Base-by-base conservation (phyloP, 2,888 invertebrate species). In the Onchidella celtica region DNA sequence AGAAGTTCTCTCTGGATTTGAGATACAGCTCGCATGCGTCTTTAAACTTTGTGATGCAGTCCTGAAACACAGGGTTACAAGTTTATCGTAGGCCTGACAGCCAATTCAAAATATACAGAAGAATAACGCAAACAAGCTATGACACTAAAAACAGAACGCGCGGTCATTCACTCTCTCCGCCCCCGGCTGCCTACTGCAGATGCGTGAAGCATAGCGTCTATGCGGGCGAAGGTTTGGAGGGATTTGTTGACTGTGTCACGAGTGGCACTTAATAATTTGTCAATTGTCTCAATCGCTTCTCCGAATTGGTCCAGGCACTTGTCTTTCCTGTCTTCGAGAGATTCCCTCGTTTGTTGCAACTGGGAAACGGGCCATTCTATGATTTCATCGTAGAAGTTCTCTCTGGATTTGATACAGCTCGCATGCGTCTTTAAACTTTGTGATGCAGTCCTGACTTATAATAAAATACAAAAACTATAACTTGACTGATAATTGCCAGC, bases 371-470 rank as follows among this genome's bases (percentile, higher is more conserved):
- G 75, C 65, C 65, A 75, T 27, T 40, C 36, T 9, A 73, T 65
- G 11, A 75, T 32, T 0, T 63, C 65, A 9, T 11, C 24, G 11
- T 75, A 65, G 11, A 75, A 75, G 32, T 40, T 40, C 27, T 75
- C 75, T 47, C 75, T 65, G 0, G 29, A 21, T 47, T 2, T 29
- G 14, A 24, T 75, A 75, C n/a, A 6, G 21, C 21, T 47, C 24
- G 47, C 65, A 75, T 14, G 65, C 14, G 1, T 47, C 11, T 6
- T 63, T 75, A n/a, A 75, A 75, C 11, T 40, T 61, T 1, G 40
- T 34, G n/a, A 47, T 63, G n/a, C 9, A 47, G 2, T 75, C 65
- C 75, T 75, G 75, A 40, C n/a, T n/a, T n/a, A n/a, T n/a, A n/a
- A n/a, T n/a, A n/a, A n/a, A n/a, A n/a, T n/a, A n/a, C n/a, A n/a